Evolutionary conservation across 2,888 invertebrate genomes (phyloP).

Genomic region (Hydroisotoma schaefferi): DNA sequence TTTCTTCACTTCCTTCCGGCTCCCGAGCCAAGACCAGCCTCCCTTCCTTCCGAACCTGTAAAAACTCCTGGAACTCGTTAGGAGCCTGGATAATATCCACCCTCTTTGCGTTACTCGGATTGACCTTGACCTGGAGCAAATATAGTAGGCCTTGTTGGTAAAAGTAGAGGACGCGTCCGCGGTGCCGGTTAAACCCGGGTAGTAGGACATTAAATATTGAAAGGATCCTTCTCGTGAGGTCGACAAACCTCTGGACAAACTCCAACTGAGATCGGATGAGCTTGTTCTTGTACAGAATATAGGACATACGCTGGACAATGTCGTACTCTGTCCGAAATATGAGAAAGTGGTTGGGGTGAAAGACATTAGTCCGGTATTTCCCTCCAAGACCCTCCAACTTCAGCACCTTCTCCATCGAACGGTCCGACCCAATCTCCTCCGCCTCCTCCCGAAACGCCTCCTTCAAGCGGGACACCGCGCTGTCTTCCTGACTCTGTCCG

Average conservation of each 20-base stretch:
- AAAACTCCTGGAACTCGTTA: constrained; percentile 14
- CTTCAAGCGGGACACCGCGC: constrained; percentile 9
- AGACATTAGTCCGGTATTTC: constrained; percentile 5
- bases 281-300: constrained; percentile 14
- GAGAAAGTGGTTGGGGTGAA: constrained; percentile 20
- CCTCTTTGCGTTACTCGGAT: not conserved
- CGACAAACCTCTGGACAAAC: constrained; percentile 18
- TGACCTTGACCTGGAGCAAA: constrained; percentile 11
- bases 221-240: constrained; percentile 18
- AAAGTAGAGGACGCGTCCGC: constrained; percentile 23
- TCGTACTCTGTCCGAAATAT: constrained; percentile 21
- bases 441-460: constrained; percentile 15
- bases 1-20: constrained; percentile 21
- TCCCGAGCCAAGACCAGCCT: constrained; percentile 16
- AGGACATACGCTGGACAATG: constrained; percentile 24
- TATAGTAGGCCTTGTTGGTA: constrained; percentile 22
- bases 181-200: constrained; percentile 23
- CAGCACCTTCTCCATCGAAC: constrained; percentile 12
- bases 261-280: constrained; percentile 7
- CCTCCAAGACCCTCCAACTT: constrained; percentile 17
- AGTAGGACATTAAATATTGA: constrained; percentile 15
- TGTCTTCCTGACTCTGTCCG: constrained; percentile 2
- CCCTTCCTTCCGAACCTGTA: constrained; percentile 13
- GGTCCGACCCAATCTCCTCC: constrained; percentile 11
- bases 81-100: constrained; percentile 1